Conservation (phyloP, 2,888 invertebrate genomes). For the Cybosia mesomella region DNA sequence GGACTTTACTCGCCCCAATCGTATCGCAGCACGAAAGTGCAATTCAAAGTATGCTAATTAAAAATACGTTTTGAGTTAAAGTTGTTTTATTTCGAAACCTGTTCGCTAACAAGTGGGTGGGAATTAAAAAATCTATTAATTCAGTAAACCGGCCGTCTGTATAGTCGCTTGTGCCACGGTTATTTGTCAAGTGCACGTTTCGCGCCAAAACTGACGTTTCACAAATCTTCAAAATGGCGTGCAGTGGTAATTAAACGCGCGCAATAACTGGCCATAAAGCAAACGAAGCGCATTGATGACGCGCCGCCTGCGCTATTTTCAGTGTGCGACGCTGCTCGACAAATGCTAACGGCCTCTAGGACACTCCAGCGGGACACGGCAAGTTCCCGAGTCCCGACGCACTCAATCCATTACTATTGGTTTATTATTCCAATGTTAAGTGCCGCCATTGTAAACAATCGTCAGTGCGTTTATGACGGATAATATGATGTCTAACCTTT, state of each 20-base stretch:
- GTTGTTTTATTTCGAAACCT: constrained; percentile 46
- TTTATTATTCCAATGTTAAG: constrained; percentile 43
- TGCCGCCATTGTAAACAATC: constrained; percentile 35
- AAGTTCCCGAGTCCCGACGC: constrained; percentile 34
- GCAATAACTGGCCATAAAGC: constrained; percentile 83
- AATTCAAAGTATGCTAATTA: constrained; percentile 66
- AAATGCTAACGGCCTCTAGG: constrained; percentile 86
- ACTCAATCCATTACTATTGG: constrained; percentile 43
- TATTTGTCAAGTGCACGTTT: constrained; percentile 72
- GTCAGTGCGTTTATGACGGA: constrained; percentile 28
- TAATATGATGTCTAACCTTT: constrained; percentile 30
- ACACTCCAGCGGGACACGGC: constrained; percentile 70
- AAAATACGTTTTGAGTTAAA: constrained; percentile 58
- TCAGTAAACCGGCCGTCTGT: constrained; percentile 45
- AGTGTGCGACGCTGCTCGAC: constrained; percentile 80
- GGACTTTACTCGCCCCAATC: constrained; percentile 59
- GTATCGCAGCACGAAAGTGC: constrained; percentile 65
- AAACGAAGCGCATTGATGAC: constrained; percentile 81
- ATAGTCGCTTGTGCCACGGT: constrained; percentile 53
- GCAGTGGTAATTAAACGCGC: constrained; percentile 79
- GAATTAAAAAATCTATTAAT: constrained; percentile 48
- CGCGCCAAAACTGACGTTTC: constrained; percentile 80
- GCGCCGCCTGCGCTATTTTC: constrained; percentile 80
- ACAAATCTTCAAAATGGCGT: constrained; percentile 81
- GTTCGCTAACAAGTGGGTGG: constrained; percentile 42